phyloP scores from a whole-genome alignment of 2,888 invertebrate species.

The Lepidonotus clava region DNA sequence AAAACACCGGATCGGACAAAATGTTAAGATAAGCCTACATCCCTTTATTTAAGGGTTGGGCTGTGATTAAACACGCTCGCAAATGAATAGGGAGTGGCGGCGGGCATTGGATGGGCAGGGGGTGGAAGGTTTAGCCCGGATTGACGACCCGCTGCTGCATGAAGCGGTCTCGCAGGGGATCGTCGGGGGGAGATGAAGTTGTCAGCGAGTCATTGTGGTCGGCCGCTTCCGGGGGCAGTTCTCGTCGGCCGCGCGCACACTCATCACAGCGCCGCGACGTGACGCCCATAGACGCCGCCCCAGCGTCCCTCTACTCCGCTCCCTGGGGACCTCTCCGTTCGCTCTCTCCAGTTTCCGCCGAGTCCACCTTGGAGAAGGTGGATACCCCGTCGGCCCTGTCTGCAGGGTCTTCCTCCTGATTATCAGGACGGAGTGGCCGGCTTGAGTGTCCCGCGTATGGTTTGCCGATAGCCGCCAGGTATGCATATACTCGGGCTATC shows the following conservation, averaged over 20 bases:
- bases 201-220: slow-evolving; percentile 34
- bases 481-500: background rate
- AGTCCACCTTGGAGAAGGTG: background rate
- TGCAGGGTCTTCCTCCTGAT: background rate
- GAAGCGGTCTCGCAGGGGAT: background rate
- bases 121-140: background rate
- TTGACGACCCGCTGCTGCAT: background rate
- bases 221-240: slow-evolving; percentile 41
- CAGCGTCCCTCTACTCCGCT: slow-evolving; percentile 31
- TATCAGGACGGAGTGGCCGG: background rate
- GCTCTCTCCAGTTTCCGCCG: slow-evolving; percentile 33
- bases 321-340: slow-evolving; percentile 16
- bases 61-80: too few species aligned
- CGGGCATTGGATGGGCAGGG: too few species aligned
- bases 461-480: background rate
- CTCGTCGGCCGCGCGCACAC: background rate
- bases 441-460: background rate
- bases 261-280: slow-evolving; percentile 12
- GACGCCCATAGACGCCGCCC: slow-evolving; percentile 9
- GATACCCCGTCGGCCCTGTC: background rate
- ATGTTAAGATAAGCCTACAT: too few species aligned
- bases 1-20: too few species aligned
- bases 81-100: too few species aligned
- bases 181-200: slow-evolving; percentile 13
- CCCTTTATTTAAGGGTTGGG: too few species aligned